A percentile compares a stretch with the other conserved stretches of the same genome.
phyloP scores from a whole-genome alignment of 2,888 invertebrate genomes.

The Heliconius cydno region DNA sequence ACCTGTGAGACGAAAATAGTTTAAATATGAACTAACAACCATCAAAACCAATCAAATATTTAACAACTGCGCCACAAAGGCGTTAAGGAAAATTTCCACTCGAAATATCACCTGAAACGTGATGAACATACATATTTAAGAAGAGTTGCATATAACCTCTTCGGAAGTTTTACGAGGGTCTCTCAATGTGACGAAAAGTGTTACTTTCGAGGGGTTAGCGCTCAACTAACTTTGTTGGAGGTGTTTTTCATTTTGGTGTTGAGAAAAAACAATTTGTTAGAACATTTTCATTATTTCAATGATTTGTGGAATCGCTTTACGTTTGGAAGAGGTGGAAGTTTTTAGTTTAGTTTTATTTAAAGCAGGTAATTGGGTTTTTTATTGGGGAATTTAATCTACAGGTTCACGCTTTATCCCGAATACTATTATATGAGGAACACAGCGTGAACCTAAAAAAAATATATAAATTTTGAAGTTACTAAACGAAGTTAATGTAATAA shows the following conservation, averaged over 20 bases:
- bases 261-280: neutral
- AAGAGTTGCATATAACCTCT: slow-evolving; percentile 29
- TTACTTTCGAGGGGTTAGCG: slow-evolving; percentile 10
- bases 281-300: slow-evolving; percentile 1
- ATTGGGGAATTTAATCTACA: too few relatives aligned
- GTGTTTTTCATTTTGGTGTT: neutral
- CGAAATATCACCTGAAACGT: slow-evolving; percentile 15
- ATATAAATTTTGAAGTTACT: too few relatives aligned
- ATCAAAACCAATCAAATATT: neutral
- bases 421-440: too few relatives aligned
- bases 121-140: slow-evolving; percentile 23
- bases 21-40: neutral
- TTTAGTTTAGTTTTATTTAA: neutral
- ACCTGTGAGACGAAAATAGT: neutral
- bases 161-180: slow-evolving; percentile 13
- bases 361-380: neutral
- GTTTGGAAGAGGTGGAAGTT: neutral
- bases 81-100: neutral
- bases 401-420: too few relatives aligned
- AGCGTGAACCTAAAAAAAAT: too few relatives aligned
- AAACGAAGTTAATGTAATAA: too few relatives aligned
- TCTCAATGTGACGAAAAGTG: slow-evolving; percentile 19
- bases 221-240: neutral
- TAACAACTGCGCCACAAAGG: neutral
- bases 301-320: neutral